Conservation (phyloP, 2,113 vertebrate species). For the Turdus rufiventris region DNA sequence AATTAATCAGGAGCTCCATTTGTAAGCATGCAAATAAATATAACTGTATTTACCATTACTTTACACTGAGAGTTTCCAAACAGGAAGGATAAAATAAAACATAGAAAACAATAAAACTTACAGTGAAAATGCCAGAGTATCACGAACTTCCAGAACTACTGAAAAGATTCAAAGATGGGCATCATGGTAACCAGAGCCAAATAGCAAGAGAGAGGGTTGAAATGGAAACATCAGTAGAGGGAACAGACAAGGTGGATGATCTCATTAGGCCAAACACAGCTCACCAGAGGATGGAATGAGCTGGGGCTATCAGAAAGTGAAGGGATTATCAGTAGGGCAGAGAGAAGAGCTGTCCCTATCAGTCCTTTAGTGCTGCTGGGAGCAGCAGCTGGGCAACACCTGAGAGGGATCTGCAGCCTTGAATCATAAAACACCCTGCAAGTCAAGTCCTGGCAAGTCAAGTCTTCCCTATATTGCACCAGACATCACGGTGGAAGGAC, state of each 20-base stretch:
- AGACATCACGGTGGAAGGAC: accelerated
- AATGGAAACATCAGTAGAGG: neutral
- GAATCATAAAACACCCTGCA: neutral
- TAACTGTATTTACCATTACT: neutral
- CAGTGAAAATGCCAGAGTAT: neutral
- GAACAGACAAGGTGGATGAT: neutral
- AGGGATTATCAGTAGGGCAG: neutral
- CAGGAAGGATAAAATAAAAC: neutral
- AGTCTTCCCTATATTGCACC: neutral
- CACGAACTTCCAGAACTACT: neutral
- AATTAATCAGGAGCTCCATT: neutral
- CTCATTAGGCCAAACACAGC: neutral
- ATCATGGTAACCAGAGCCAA: neutral
- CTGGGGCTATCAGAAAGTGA: neutral
- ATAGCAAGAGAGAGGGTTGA: neutral
- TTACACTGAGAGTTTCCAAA: neutral
- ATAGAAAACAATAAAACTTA: neutral
- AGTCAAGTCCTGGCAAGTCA: neutral
- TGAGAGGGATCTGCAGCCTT: neutral
- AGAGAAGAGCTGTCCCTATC: neutral
- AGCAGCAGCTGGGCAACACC: neutral
- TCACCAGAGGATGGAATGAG: neutral
- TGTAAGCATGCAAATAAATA: neutral
- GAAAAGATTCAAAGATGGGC: neutral
- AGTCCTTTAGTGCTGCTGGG: neutral